Evolutionary conservation across 2,113 vertebrate species (phyloP), one percentile per base, ranked within the genome.

Genomic region (Dolichallabes microphthalmus): DNA sequence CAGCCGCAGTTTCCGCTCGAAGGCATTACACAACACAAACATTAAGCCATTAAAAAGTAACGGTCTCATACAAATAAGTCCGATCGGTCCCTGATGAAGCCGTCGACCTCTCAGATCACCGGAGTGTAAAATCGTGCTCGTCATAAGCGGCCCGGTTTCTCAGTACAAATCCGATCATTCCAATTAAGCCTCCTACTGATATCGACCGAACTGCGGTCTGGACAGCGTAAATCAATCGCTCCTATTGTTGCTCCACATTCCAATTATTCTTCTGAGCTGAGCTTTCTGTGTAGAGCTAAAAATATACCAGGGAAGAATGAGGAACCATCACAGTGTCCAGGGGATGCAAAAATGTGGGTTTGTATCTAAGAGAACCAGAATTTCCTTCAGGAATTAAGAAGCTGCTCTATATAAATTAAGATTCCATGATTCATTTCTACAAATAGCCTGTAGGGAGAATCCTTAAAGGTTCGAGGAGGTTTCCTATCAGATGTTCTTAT

Each of bases 241-340:
- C 60, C 84, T 61, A 76, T 87, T 89, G 86, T 90, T 85, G 69
- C 74, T 63, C 25, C 4, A 60, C 9, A 2, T 75, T 87, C 77
- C 80, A 88, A 90, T 90, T 89, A 90, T 88, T 90, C 79, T 35
- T 77, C 39, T 12, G 30, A 20, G 82, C 84, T 69, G 27, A 69
- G 30, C 57, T 83, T 82, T 35, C 53, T 35, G 68, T 71, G 39
- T 39, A 15, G 75, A 0, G 27, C 75, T 57, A 77, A 77, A 55
- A 57, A 77, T 77, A 77, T 4, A 10, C 15, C 75, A 14, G 25
- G 57, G 52, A 77, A 57, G 52, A 57, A 7, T 19, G 25, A 76
- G 25, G 14, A 55, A 57, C 9, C 2, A 22, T 57, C 30, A 58
- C 30, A 78, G 32, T 0, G 14, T 27, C 50, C 53, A 77, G 50